Base-by-base conservation (phyloP, 2,797 vertebrate genomes). In the Crenichthys baileyi region DNA sequence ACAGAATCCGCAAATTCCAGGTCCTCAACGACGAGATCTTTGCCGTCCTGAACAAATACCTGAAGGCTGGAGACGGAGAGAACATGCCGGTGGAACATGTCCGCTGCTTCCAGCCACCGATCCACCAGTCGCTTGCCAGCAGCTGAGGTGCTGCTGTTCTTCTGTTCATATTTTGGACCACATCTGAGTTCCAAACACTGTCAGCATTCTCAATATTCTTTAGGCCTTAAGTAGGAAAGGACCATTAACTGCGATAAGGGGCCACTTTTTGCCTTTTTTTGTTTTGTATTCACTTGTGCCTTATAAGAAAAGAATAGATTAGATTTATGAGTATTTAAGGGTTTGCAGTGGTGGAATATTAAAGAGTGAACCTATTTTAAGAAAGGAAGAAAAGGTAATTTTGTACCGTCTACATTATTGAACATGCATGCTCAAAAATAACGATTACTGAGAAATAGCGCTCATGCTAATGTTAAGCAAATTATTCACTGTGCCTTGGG, bases 61-160 rank as follows among this genome's bases (percentile, higher is more conserved):
- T 99, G 94, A 99, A 99, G 92, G 96, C 98, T 0, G 98, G 98
- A 0, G 98, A 99, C 0, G 98, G 98, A 0, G 98, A 99, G 90
- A 98, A 97, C 94, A 97, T 97, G 61, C 98, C 98, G 0, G 98
- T 99, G 81, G 98, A 99, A 84, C 98, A 99, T 0, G 98, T 99
- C 12, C 96, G 98, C 58, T 99, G 98, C 92, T 99, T 99, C 93
- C 98, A 99, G 94, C 98, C 98, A 0, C 98, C 98, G 0, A 99
- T 99, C 77, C 98, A 99, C 90, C 98, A 99, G 90, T 99, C 98
- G 0, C 96, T 99, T 51, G 98, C 98, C 93, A 98, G 97, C 94
- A 99, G 96, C 95, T 99, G 92, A 96, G 87, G 63, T 0, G 67
- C 60, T 13, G 61, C 61, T 1, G 56, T 51, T 70, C 41, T 7